Evolutionary conservation across 2,113 vertebrate genomes (phyloP).

Genomic region (Actenoides lindsayi): DNA sequence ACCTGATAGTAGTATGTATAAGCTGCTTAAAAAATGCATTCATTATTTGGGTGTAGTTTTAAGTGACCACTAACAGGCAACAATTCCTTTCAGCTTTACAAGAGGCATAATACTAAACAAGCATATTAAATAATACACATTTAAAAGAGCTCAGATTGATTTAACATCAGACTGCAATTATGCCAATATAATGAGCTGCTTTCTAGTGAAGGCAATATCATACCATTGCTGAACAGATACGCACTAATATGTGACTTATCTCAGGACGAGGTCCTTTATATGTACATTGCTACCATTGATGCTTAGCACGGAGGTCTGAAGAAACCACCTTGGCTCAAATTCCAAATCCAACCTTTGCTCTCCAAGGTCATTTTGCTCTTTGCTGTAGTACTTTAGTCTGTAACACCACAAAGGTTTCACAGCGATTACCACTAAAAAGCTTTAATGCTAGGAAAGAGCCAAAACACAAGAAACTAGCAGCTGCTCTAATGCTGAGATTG

Average conservation of each 20-base stretch:
- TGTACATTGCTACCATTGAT: background rate
- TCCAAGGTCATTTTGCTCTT: background rate
- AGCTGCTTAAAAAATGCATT: slow-evolving; percentile 9
- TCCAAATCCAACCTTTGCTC: background rate
- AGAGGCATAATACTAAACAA: background rate
- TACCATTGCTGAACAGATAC: background rate
- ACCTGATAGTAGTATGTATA: background rate
- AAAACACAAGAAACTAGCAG: background rate
- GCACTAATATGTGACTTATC: background rate
- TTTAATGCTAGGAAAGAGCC: background rate
- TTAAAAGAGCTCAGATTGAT: background rate
- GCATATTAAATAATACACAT: background rate
- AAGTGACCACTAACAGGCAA: slow-evolving; percentile 28
- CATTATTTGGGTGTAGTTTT: background rate
- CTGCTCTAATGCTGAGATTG: background rate
- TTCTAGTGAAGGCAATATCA: background rate
- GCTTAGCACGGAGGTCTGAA: background rate
- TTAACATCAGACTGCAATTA: background rate
- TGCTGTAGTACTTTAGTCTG: background rate
- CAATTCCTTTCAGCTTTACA: slow-evolving; percentile 10
- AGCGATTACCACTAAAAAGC: background rate
- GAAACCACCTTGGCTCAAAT: background rate
- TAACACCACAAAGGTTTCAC: background rate
- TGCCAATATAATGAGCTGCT: background rate
- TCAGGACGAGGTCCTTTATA: background rate